These are phyloP conservation scores for Pogonomyrmex californicus DNA, from an alignment of 1,140 invertebrate genomes.

Conservation along the genomic window DNA sequence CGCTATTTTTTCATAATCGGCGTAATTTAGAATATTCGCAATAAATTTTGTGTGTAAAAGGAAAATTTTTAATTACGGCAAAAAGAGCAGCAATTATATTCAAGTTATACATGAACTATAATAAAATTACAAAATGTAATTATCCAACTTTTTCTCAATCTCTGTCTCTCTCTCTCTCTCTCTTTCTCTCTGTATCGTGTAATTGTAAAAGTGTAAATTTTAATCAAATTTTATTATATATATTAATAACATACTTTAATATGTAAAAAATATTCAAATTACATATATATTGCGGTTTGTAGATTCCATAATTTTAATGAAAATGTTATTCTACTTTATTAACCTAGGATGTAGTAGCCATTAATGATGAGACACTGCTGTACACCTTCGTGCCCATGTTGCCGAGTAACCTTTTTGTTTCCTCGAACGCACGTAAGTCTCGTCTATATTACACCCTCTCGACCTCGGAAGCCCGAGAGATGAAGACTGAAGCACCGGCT, in stretches of 20 bases:
- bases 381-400: background rate
- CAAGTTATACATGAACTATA: background rate
- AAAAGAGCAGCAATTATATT: background rate
- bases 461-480: constrained; percentile 26
- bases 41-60: constrained; percentile 31
- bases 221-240: background rate
- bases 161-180: no score
- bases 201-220: background rate
- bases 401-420: background rate
- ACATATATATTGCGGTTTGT: background rate
- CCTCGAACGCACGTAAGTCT: background rate
- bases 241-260: background rate
- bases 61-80: background rate
- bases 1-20: constrained; percentile 7
- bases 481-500: constrained; percentile 29
- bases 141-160: background rate
- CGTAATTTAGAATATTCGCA: background rate
- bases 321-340: background rate
- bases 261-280: background rate
- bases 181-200: background rate
- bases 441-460: background rate
- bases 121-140: background rate
- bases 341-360: background rate
- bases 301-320: background rate
- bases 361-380: background rate